These are phyloP conservation scores for Mystacornis crossleyi DNA, from an alignment of 2,113 vertebrate species.

Conservation along the genomic window DNA sequence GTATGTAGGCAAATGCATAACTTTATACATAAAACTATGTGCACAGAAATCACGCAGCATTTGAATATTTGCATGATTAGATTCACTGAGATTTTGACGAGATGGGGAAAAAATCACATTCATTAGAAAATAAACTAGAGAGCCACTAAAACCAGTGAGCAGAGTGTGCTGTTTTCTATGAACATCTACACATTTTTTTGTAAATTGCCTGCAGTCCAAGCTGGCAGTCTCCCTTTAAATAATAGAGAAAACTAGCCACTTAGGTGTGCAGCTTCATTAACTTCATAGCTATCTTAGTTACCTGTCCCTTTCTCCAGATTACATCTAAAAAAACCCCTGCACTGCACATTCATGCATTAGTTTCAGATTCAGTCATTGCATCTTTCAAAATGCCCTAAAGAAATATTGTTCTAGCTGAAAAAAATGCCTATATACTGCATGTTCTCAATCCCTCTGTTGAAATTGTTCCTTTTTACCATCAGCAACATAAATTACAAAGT, in stretches of 20 bases:
- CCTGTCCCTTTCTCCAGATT: background rate
- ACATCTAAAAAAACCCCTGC: background rate
- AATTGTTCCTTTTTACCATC: background rate
- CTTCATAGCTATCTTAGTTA: background rate
- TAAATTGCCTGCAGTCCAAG: background rate
- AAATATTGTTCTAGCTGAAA: background rate
- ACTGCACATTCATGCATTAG: background rate
- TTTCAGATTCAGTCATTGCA: background rate
- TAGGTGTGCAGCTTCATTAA: background rate
- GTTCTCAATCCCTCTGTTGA: background rate
- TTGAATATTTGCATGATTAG: background rate
- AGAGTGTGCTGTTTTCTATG: background rate
- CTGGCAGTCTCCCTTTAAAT: background rate
- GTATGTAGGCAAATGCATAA: background rate
- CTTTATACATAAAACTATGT: background rate
- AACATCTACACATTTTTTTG: background rate
- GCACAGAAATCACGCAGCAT: background rate
- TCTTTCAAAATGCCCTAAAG: slow-evolving; percentile 1
- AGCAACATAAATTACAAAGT: background rate
- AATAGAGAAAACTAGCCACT: background rate
- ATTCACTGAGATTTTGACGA: background rate
- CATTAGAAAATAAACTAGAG: background rate
- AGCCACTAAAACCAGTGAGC: background rate
- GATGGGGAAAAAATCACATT: background rate
- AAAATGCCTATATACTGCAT: background rate